Evolutionary conservation across 2,888 invertebrate species (phyloP), one percentile per base, ranked within the genome.

Genomic region (Caenorhabditis macrosperma): DNA sequence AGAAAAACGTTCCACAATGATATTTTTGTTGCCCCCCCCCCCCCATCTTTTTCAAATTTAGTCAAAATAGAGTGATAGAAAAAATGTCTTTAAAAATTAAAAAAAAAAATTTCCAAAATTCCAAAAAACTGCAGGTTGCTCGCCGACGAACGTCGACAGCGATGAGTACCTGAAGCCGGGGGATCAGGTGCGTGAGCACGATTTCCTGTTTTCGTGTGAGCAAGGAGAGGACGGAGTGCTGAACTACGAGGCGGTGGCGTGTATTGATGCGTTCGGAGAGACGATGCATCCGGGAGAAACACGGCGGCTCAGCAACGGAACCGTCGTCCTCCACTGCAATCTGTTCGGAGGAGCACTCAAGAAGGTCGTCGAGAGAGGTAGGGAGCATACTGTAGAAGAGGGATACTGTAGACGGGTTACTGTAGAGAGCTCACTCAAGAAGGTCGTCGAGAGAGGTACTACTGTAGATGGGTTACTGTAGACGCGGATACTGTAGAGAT

Each of bases 151-250:
- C 52, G 54, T 69, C 1, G 81, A 78, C n/a, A 67, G 75, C 35
- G 86, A 84, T 6, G 50, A 72, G 15, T 63, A 78, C 6, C 44
- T 86, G 28, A 57, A 77, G 26, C 66, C 77, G 20, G 83, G 82
- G 22, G 85, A 84, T 28, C 52, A 54, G 4, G 63, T 61, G 26
- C 28, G 41, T 12, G 79, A 80, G 22, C 83, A 84, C 55, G 86
- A 86, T 30, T 86, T 86, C 50, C 68, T 84, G 6, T 86, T 83
- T 64, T 55, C 69, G 12, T 86, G 86, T 33, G 81, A 82, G 41
- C 54, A 84, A 64, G 85, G 81, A n/a, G 84, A 83, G 28, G 82
- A 85, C 44, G 86, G 86, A n/a, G 82, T 86, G 2, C 48, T 86
- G 17, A 78, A 77, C 35, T 86, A 84, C 28, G 86, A 86, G 35